Evolutionary conservation across 1,140 invertebrate species (phyloP).

Genomic region (Reticulitermes speratus): DNA sequence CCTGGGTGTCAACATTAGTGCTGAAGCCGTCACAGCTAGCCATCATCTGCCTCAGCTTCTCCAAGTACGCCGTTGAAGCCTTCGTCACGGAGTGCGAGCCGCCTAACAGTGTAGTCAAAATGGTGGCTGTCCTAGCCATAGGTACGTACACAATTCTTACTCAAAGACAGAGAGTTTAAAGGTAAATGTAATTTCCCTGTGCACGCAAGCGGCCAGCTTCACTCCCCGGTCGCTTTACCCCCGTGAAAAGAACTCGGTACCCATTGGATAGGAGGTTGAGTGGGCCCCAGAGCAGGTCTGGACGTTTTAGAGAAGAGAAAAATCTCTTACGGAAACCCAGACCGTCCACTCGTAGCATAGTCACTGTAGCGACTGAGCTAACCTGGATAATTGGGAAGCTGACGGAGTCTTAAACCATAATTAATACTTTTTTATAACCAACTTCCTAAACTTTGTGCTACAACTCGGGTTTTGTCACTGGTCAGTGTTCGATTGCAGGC

Average conservation of each 20-base stretch:
- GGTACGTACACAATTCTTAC: conserved; percentile 52
- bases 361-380: too few relatives aligned
- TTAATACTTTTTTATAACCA: too few relatives aligned
- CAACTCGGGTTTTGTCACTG: not conserved
- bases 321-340: too few relatives aligned
- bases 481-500: not conserved
- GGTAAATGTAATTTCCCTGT: not conserved
- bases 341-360: too few relatives aligned
- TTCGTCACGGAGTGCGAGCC: conserved; percentile 83
- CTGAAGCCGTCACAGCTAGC: conserved; percentile 92
- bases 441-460: too few relatives aligned
- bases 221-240: too few relatives aligned
- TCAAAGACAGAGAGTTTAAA: not conserved
- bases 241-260: too few relatives aligned
- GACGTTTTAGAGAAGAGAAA: too few relatives aligned
- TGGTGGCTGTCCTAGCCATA: conserved; percentile 77
- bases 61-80: conserved; percentile 90
- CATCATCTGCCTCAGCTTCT: conserved; percentile 91
- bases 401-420: too few relatives aligned
- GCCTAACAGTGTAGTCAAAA: conserved; percentile 71
- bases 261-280: too few relatives aligned
- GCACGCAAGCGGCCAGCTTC: not conserved
- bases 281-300: too few relatives aligned
- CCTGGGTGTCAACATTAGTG: conserved; percentile 88
- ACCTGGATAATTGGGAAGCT: too few relatives aligned